phyloP scores from a whole-genome alignment of 2,888 invertebrate species.

The Automeris io region DNA sequence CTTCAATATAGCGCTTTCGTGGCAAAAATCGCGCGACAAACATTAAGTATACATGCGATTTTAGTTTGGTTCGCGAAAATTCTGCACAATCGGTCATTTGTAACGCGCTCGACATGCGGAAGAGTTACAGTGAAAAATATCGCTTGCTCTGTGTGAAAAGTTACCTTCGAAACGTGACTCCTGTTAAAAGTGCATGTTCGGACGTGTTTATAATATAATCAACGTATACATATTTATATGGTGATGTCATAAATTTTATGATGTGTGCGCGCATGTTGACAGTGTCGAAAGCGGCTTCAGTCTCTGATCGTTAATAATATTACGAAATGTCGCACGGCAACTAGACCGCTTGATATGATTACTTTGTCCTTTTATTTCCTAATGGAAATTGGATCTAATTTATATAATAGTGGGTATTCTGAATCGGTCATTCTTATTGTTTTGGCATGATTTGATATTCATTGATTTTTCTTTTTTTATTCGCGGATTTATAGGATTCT shows the following conservation, averaged over 20 bases:
- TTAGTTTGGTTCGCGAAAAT: background rate
- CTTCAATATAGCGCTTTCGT: background rate
- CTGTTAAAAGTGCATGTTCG: slow-evolving; percentile 27
- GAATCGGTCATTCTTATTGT: no score
- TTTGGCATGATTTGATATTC: no score
- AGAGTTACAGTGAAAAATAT: slow-evolving; percentile 21
- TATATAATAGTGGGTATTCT: no score
- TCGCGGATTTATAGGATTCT: no score
- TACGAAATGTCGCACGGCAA: slow-evolving; percentile 12
- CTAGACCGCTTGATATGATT: no score
- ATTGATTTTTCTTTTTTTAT: no score
- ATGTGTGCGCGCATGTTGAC: slow-evolving; percentile 20
- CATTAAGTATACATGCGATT: no score
- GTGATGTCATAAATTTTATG: slow-evolving; percentile 38
- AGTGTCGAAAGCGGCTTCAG: slow-evolving; percentile 23
- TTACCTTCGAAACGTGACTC: slow-evolving; percentile 40
- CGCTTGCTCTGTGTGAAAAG: slow-evolving; percentile 38
- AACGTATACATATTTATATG: slow-evolving; percentile 35
- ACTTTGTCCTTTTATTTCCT: no score
- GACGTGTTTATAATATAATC: slow-evolving; percentile 37
- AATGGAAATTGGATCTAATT: no score
- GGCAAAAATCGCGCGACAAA: background rate
- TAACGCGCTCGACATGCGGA: slow-evolving; percentile 12
- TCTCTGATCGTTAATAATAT: slow-evolving; percentile 17
- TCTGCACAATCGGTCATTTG: background rate